phyloP scores from a whole-genome alignment of 2,113 vertebrate genomes.

The Heptranchias perlo region DNA sequence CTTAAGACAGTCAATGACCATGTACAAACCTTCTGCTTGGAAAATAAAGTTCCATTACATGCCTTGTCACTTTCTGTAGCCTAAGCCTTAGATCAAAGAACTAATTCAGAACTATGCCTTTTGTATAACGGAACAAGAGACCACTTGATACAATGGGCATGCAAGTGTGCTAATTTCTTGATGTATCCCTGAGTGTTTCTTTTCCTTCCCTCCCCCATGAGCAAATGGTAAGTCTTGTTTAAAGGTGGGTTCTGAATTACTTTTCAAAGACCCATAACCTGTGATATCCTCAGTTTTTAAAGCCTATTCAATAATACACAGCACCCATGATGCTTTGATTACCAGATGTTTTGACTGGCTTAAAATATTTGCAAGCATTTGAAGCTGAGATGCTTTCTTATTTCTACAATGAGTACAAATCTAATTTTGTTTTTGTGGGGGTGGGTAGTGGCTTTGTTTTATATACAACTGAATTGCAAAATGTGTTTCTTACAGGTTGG shows the following conservation, averaged over 20 bases:
- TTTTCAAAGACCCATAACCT: background rate
- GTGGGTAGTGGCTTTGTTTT: background rate
- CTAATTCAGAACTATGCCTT: background rate
- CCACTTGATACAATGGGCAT: background rate
- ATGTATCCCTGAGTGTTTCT: background rate
- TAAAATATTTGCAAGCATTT: background rate
- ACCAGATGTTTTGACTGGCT: background rate
- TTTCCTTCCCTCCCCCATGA: background rate
- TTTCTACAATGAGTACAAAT: background rate
- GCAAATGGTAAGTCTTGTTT: background rate
- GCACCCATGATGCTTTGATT: background rate
- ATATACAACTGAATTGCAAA: slow-evolving; percentile 42
- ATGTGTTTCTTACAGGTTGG: slow-evolving; percentile 82
- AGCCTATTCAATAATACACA: background rate
- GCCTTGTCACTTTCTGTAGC: background rate
- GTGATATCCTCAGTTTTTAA: background rate
- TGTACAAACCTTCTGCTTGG: background rate
- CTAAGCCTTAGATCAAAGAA: background rate
- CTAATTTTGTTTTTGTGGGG: background rate
- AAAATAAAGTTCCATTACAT: background rate
- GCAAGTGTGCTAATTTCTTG: background rate
- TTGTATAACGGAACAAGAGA: background rate
- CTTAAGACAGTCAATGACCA: too few species aligned
- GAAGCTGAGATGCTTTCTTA: background rate
- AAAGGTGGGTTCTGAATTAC: background rate